Conservation (phyloP, 1,140 invertebrate genomes). For the Brachionus angularis region DNA sequence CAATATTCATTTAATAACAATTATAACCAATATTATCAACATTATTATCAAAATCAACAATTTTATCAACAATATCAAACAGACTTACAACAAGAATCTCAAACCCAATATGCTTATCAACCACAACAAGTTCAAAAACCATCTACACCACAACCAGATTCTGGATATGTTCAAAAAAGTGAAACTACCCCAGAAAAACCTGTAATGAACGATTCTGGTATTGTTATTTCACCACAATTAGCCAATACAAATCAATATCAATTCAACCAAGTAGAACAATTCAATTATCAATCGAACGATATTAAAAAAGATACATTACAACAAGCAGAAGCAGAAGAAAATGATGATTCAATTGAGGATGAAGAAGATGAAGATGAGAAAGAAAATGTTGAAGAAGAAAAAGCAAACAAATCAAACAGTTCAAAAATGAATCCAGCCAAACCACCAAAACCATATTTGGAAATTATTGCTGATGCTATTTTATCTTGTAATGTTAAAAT, state of each 20-base stretch:
- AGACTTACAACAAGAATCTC: background rate
- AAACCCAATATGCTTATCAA: background rate
- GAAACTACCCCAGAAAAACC: slow-evolving; percentile 18
- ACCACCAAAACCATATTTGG: slow-evolving; percentile 36
- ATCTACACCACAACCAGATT: background rate
- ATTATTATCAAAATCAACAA: background rate
- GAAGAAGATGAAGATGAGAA: slow-evolving; percentile 28
- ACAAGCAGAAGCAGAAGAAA: background rate
- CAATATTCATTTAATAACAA: slow-evolving; percentile 13
- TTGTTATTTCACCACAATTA: slow-evolving; percentile 8
- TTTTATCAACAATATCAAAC: background rate
- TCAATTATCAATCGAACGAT: background rate
- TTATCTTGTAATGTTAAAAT: slow-evolving; percentile 11
- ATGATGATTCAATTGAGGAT: slow-evolving; percentile 11
- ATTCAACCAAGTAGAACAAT: slow-evolving; percentile 11
- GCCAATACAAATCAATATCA: too few relatives aligned
- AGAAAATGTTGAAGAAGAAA: slow-evolving; percentile 10
- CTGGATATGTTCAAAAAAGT: background rate
- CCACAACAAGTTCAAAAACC: background rate
- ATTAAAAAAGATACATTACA: background rate
- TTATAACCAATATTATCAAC: background rate
- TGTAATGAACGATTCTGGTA: slow-evolving; percentile 24
- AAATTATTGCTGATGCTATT: slow-evolving; percentile 44
- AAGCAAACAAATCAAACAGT: background rate
- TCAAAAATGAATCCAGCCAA: slow-evolving; percentile 6